phyloP scores from a whole-genome alignment of 2,113 vertebrate genomes.

The Nannobrachium achirus region DNA sequence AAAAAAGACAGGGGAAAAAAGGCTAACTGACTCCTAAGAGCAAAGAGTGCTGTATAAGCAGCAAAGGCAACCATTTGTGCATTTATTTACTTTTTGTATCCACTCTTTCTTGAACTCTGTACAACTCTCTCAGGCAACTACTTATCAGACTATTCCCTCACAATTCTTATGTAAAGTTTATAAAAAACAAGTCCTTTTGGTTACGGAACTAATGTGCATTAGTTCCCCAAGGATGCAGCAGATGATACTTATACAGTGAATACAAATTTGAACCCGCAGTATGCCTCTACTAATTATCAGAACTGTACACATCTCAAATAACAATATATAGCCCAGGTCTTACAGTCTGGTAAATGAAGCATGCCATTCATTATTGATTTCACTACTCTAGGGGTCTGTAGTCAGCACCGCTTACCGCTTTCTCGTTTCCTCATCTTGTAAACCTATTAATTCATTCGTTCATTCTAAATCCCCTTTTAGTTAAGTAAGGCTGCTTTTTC shows the following conservation, averaged over 20 bases:
- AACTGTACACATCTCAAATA: background rate
- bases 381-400: background rate
- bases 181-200: no score
- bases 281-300: background rate
- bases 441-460: background rate
- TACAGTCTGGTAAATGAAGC: background rate
- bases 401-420: background rate
- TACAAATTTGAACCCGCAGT: no score
- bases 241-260: no score
- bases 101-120: no score
- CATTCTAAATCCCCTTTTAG: background rate
- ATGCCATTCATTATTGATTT: background rate
- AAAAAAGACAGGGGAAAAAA: background rate
- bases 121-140: no score
- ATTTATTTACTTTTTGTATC: no score
- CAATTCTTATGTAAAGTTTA: no score
- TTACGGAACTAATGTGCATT: no score
- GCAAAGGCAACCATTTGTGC: no score
- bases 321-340: background rate
- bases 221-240: no score
- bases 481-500: background rate
- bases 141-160: no score
- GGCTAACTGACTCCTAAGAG: background rate
- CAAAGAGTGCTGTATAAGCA: background rate
- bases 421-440: background rate